Base-by-base conservation (phyloP, 1,140 invertebrate species). In the Dinoponera quadriceps region DNA sequence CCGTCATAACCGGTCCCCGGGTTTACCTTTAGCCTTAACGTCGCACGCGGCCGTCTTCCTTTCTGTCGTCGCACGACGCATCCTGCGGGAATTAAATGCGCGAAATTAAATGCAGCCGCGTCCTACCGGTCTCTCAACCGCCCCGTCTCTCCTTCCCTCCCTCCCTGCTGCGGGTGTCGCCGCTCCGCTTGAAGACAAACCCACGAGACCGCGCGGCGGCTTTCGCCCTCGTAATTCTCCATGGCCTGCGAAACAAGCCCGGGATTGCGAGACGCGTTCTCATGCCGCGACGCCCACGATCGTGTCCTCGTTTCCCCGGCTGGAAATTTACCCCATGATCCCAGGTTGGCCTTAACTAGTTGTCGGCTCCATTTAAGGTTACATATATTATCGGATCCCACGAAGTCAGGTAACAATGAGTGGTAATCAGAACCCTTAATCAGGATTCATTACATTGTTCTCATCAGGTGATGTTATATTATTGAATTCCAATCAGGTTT, bases 21-120 rank as follows among this genome's bases (percentile, higher is more conserved):
- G 62, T 65, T 77, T 77, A 75, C 69, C 59, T 75, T 82, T 38
- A 77, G 3, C 38, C 38, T 44, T 44, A 44, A 44, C 9, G 38
- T 44, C 38, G 38, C 38, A 3, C 38, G 3, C 59, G 75, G 49
- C 44, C 65, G n/a, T 49, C 75, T 84, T 71, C 74, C 77, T 84
- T 77, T 66, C 77, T 60, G 65, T 27, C 59, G 38, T 27, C 63
- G 29, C 60, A 29, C 27, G 65, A 71, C 57, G 48, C 51, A 81
- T 81, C 77, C 77, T 71, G 27, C 65, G 82, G 82, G 89, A 91
- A 88, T 89, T 88, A 86, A 90, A 90, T 88, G 85, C 66, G 84
- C 74, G 78, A 88, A 87, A 90, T 91, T 85, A 89, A 91, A 88
- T 88, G 84, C 86, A 82, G 74, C 82, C 38, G 38, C 38, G 38